These are phyloP conservation scores for Solea senegalensis DNA, from an alignment of 2,113 vertebrate genomes.

Conservation along the genomic window DNA sequence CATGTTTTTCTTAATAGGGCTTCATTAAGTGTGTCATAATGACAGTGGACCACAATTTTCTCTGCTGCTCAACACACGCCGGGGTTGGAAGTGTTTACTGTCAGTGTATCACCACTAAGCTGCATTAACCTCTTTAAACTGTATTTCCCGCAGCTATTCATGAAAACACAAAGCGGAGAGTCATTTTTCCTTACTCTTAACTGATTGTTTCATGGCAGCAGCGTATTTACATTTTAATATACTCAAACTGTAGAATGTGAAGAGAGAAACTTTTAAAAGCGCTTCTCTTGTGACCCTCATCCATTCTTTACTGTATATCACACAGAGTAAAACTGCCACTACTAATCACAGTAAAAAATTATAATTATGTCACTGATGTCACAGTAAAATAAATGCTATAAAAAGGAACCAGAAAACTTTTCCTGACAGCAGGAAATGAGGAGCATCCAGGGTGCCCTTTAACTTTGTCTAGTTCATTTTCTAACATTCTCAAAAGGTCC, in stretches of 20 bases:
- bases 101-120: conserved; percentile 7
- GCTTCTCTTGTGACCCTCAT: neutral
- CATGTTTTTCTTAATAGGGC: conserved; percentile 34
- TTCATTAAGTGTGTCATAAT: conserved; percentile 37
- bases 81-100: conserved; percentile 36
- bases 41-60: conserved; percentile 44
- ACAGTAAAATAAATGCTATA: neutral
- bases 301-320: neutral
- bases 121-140: conserved; percentile 8
- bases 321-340: neutral
- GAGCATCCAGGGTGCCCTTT: neutral
- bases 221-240: conserved; percentile 12
- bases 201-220: conserved; percentile 15
- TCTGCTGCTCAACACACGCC: conserved; percentile 15
- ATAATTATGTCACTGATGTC: neutral
- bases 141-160: conserved; percentile 1
- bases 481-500: neutral
- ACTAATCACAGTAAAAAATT: neutral
- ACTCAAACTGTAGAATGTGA: neutral
- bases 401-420: neutral
- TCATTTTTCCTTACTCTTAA: conserved; percentile 1
- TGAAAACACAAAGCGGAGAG: neutral
- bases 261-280: neutral
- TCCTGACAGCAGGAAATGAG: neutral
- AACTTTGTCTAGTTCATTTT: neutral